Conservation (phyloP, 2,888 invertebrate genomes). For the Leptopilina syphax region DNA sequence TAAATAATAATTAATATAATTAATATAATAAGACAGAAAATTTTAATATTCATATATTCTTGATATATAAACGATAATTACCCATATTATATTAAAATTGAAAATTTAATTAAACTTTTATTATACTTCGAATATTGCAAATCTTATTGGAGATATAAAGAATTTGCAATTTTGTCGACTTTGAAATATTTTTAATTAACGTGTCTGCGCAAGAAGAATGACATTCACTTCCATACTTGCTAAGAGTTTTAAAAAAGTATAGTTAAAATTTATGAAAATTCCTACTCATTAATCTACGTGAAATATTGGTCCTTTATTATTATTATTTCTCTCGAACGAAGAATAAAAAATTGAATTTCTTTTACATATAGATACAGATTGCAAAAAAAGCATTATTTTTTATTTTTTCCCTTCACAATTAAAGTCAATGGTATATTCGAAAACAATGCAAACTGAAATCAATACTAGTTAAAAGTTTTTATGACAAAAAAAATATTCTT, state of each 20-base stretch:
- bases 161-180: not conserved
- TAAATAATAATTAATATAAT: no score
- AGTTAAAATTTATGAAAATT: constrained; percentile 1
- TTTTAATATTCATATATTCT: no score
- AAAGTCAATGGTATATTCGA: no score
- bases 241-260: not conserved
- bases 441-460: no score
- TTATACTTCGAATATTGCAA: not conserved
- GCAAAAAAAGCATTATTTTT: no score
- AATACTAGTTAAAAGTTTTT: no score
- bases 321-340: not conserved
- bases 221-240: not conserved
- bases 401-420: no score
- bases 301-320: not conserved
- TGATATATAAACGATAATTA: no score
- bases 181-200: constrained; percentile 30
- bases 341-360: not conserved
- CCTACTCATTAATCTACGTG: not conserved
- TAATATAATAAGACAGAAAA: no score
- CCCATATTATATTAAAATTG: not conserved
- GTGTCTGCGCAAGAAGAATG: constrained; percentile 20
- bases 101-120: not conserved
- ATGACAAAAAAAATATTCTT: no score
- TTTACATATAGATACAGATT: not conserved
- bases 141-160: not conserved